A percentile compares a stretch with the other conserved stretches of the same genome.
These are phyloP conservation scores for Camelus bactrianus DNA, from an alignment of 2,113 vertebrate species.

Conservation along the genomic window DNA sequence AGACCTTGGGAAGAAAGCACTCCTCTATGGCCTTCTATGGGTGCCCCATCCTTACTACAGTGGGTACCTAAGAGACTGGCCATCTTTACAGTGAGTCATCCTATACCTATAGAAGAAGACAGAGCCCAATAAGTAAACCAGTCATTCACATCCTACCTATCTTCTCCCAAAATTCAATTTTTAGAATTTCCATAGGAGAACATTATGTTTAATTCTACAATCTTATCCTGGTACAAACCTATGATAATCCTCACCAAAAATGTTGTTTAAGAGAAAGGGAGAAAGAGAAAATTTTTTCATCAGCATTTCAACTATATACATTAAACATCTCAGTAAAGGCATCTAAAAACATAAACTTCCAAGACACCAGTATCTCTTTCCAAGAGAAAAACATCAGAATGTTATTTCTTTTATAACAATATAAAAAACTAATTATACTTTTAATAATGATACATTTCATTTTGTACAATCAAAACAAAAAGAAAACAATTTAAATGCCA, in stretches of 20 bases:
- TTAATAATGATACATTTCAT: constrained; percentile 25
- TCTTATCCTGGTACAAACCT: constrained; percentile 4
- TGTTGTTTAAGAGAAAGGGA: background rate
- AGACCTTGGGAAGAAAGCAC: constrained; percentile 6
- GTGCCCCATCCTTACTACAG: background rate
- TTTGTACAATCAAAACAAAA: constrained; percentile 48
- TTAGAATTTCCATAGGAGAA: constrained; percentile 41
- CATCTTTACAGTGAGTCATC: background rate
- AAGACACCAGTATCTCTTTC: background rate
- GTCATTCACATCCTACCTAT: background rate
- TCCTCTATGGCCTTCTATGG: background rate
- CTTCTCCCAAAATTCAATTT: constrained; percentile 25
- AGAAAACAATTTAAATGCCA: constrained; percentile 54
- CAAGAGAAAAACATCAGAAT: constrained; percentile 42
- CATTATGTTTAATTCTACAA: background rate
- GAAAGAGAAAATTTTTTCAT: background rate
- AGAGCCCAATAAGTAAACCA: background rate
- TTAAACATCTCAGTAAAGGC: constrained; percentile 29
- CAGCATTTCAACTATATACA: constrained; percentile 29
- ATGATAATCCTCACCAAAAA: constrained; percentile 13
- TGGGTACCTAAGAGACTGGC: background rate
- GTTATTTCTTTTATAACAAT: background rate
- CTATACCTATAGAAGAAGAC: constrained; percentile 51
- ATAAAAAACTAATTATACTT: constrained; percentile 29
- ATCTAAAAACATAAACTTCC: constrained; percentile 33